A percentile compares a stretch with the other conserved stretches of the same genome.
Conservation (phyloP, 2,113 vertebrate species). For the Heterotis niloticus region DNA sequence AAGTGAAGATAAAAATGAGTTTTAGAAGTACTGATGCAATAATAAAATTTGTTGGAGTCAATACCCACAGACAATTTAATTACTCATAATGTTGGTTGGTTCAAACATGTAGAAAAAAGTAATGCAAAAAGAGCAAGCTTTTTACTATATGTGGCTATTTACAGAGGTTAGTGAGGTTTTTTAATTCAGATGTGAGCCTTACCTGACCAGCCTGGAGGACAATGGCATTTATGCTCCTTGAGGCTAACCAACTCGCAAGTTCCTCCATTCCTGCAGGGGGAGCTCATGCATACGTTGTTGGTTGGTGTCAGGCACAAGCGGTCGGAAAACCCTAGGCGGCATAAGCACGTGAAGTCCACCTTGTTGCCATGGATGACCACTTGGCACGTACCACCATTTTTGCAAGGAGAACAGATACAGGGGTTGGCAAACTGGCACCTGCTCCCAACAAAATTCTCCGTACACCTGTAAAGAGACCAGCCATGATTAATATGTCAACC, state of each 20-base stretch:
- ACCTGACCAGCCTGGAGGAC: constrained; percentile 93
- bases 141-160: neutral
- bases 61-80: no score
- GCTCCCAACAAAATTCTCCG: constrained; percentile 62
- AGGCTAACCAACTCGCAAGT: constrained; percentile 75
- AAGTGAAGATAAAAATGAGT: no score
- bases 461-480: constrained; percentile 64
- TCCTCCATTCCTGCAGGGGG: constrained; percentile 84
- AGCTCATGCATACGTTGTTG: constrained; percentile 71
- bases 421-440: constrained; percentile 80
- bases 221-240: constrained; percentile 77
- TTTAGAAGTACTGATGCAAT: no score
- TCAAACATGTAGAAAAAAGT: no score
- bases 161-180: no score
- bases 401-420: constrained; percentile 73
- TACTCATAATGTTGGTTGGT: no score
- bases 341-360: constrained; percentile 72
- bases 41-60: no score
- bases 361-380: constrained; percentile 46
- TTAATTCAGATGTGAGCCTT: constrained; percentile 31
- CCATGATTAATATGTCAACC: neutral
- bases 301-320: constrained; percentile 72
- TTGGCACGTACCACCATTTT: constrained; percentile 73
- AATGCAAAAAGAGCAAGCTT: neutral
- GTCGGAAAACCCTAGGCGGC: constrained; percentile 76